Conservation (phyloP, 2,113 vertebrate genomes). For the Callionymus lyra region DNA sequence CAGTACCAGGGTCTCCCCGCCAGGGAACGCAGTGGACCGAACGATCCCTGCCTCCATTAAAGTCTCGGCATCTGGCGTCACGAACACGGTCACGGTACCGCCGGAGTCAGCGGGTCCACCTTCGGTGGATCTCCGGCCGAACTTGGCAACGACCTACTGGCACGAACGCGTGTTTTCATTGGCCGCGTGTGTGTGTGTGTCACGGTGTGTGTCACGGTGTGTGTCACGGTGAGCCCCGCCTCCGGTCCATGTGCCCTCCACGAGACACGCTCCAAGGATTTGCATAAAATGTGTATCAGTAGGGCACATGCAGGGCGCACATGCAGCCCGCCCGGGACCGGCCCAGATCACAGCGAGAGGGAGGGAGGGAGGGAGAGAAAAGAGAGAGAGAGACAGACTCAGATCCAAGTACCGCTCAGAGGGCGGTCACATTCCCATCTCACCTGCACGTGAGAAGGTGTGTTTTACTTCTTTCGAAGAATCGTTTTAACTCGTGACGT, state of each 20-base stretch:
- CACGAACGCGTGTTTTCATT: constrained; percentile 15
- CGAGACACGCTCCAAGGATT: constrained; percentile 47
- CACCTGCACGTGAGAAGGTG: constrained; percentile 63
- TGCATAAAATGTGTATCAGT: constrained; percentile 80
- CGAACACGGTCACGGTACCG: too few species aligned
- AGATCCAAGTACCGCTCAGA: constrained; percentile 44
- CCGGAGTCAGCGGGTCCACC: too few species aligned
- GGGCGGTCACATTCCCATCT: constrained; percentile 57
- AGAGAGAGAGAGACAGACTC: constrained; percentile 1
- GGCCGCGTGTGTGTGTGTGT: constrained; percentile 41
- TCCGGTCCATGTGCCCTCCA: constrained; percentile 54
- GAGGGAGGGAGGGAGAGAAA: constrained; percentile 2
- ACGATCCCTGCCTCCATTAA: too few species aligned
- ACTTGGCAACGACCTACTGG: too few species aligned
- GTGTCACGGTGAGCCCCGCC: constrained; percentile 74
- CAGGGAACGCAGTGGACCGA: too few species aligned
- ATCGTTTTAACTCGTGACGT: too few species aligned
- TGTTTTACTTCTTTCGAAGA: constrained; percentile 40
- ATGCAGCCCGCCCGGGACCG: constrained; percentile 60
- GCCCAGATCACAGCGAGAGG: constrained; percentile 36
- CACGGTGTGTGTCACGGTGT: constrained; percentile 40
- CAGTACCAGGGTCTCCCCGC: too few species aligned
- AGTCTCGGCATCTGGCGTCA: too few species aligned
- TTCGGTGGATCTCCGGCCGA: too few species aligned
- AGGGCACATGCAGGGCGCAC: constrained; percentile 69